Conservation (phyloP, 2,888 invertebrate species). For the Tipula unca region DNA sequence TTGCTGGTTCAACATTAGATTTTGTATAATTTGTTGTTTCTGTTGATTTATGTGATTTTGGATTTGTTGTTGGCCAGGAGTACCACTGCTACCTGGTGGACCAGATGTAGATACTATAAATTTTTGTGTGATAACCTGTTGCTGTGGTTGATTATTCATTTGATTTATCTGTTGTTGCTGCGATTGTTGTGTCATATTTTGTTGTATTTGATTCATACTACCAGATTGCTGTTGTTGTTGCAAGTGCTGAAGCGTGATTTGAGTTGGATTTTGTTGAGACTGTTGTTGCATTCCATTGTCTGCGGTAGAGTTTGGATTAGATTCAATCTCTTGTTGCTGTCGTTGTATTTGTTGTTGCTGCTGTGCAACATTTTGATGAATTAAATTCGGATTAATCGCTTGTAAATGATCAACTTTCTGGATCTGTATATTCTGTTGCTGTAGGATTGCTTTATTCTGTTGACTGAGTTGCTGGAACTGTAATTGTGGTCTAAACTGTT, state of each 20-base stretch:
- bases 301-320: not conserved
- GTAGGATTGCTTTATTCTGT: constrained; percentile 20
- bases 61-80: constrained; percentile 30
- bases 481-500: not conserved
- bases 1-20: constrained; percentile 28
- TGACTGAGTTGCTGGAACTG: constrained; percentile 19
- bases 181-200: constrained; percentile 38
- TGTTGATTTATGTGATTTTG: constrained; percentile 31
- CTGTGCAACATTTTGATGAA: not conserved
- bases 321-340: not conserved
- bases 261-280: not conserved
- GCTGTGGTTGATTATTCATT: constrained; percentile 37
- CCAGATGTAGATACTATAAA: constrained; percentile 28
- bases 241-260: constrained; percentile 19
- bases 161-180: constrained; percentile 31
- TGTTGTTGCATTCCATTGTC: not conserved
- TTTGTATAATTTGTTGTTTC: constrained; percentile 27
- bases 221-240: constrained; percentile 16
- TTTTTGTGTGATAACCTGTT: constrained; percentile 42
- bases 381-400: constrained; percentile 2
- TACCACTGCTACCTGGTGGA: constrained; percentile 31
- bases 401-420: constrained; percentile 18
- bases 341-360: constrained; percentile 20
- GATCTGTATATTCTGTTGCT: constrained; percentile 21
- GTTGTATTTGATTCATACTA: constrained; percentile 17